These are phyloP conservation scores for Phortica okadai DNA, from an alignment of 2,888 invertebrate genomes.

Conservation along the genomic window DNA sequence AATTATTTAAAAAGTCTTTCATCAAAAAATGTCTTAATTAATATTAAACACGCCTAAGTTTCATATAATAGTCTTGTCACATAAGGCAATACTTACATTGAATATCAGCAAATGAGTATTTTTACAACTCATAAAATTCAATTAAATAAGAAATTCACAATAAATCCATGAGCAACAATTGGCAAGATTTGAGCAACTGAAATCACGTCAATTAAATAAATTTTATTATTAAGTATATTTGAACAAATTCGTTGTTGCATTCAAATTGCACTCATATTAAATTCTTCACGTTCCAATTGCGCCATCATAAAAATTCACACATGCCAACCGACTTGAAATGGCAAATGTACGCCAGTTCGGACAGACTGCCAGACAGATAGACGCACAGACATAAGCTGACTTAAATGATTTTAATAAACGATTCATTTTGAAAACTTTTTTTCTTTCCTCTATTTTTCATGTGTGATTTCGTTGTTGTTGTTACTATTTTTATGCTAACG, in stretches of 20 bases:
- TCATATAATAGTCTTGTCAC: no score
- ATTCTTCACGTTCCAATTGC: neutral
- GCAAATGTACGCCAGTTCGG: neutral
- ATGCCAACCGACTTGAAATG: no score
- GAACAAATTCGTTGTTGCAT: neutral
- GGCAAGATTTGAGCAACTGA: neutral
- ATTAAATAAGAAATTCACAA: neutral
- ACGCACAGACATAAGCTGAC: neutral
- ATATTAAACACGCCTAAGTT: no score
- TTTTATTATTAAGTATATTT: neutral
- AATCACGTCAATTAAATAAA: neutral
- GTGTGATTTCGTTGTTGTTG: neutral
- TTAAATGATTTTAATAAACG: constrained; percentile 10
- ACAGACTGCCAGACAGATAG: neutral
- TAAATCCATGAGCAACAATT: neutral
- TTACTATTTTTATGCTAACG: neutral
- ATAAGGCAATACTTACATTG: no score
- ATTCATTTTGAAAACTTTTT: constrained; percentile 7
- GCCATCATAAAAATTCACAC: neutral
- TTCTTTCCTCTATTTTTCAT: neutral
- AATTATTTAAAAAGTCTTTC: no score
- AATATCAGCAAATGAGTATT: no score
- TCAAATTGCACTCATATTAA: neutral
- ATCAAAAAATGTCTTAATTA: no score
- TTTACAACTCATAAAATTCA: neutral